These are phyloP conservation scores for Caenorhabditis afra DNA, from an alignment of 2,888 invertebrate species.

Conservation along the genomic window DNA sequence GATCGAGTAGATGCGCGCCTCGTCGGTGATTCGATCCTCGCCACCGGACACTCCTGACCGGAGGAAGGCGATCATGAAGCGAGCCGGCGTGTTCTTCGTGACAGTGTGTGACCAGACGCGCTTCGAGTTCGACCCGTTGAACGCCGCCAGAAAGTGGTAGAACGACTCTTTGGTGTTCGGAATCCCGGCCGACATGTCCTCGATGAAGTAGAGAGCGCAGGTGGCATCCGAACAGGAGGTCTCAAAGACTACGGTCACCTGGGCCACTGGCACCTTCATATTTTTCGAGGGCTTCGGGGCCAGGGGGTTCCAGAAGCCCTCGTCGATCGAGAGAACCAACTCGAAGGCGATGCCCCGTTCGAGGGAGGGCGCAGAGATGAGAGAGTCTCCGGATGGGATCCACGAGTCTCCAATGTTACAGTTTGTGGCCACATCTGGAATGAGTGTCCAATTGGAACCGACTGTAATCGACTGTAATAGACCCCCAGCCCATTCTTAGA, in stretches of 20 bases:
- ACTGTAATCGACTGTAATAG: too few species aligned
- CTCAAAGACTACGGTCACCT: slow-evolving; percentile 83
- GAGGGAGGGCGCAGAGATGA: slow-evolving; percentile 83
- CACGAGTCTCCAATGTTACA: slow-evolving; percentile 81
- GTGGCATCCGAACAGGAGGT: slow-evolving; percentile 82
- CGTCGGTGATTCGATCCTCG: slow-evolving; percentile 80
- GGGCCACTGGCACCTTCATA: slow-evolving; percentile 81
- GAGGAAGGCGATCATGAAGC: slow-evolving; percentile 77
- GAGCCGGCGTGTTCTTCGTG: slow-evolving; percentile 65
- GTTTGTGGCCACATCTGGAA: slow-evolving; percentile 52
- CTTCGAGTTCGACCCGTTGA: slow-evolving; percentile 74
- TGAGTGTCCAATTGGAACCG: too few species aligned
- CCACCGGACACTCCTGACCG: slow-evolving; percentile 70
- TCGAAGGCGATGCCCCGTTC: slow-evolving; percentile 83
- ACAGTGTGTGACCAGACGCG: slow-evolving; percentile 71
- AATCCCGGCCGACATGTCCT: slow-evolving; percentile 71
- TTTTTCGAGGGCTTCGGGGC: slow-evolving; percentile 58
- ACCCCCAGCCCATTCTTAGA: too few species aligned
- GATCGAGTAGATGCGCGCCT: slow-evolving; percentile 83
- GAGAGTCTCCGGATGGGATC: slow-evolving; percentile 82
- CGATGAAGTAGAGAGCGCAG: slow-evolving; percentile 83
- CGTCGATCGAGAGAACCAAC: slow-evolving; percentile 82
- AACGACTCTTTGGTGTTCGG: slow-evolving; percentile 47
- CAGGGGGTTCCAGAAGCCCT: slow-evolving; percentile 80
- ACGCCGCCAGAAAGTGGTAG: slow-evolving; percentile 74